phyloP scores from a whole-genome alignment of 2,113 vertebrate species.

The Orcinus orca region DNA sequence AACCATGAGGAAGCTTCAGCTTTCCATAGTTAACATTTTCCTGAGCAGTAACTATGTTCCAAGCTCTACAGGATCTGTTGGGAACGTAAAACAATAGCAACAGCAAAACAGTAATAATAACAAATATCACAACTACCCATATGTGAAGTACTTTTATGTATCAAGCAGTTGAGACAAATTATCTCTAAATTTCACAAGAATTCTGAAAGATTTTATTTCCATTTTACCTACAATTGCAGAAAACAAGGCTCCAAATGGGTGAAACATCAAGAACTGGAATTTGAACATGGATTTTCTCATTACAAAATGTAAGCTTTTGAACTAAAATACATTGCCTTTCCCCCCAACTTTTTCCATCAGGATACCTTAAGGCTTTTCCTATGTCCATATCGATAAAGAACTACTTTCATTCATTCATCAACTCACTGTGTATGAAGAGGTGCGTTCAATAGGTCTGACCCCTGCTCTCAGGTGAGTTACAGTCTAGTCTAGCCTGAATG shows the following conservation, averaged over 20 bases:
- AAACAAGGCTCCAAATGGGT: not conserved
- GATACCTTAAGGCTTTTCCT: not conserved
- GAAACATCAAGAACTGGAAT: not conserved
- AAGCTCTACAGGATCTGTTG: not conserved
- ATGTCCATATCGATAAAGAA: not conserved
- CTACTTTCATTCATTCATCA: not conserved
- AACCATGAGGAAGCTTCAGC: not conserved
- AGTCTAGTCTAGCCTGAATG: not conserved
- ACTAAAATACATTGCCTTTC: not conserved
- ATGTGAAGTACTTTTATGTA: not conserved
- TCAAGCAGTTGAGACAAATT: not conserved
- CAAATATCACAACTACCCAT: not conserved
- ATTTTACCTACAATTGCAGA: not conserved
- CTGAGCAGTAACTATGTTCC: not conserved
- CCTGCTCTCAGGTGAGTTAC: not conserved
- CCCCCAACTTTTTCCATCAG: not conserved
- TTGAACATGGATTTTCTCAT: not conserved
- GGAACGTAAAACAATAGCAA: not conserved
- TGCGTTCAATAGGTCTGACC: not conserved
- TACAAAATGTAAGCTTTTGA: not conserved
- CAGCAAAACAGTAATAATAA: not conserved
- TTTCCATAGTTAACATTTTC: not conserved
- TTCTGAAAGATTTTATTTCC: not conserved
- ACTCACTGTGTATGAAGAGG: not conserved
- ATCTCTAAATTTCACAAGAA: not conserved